Conservation (phyloP, 2,888 invertebrate genomes). For the Lysandra coridon region DNA sequence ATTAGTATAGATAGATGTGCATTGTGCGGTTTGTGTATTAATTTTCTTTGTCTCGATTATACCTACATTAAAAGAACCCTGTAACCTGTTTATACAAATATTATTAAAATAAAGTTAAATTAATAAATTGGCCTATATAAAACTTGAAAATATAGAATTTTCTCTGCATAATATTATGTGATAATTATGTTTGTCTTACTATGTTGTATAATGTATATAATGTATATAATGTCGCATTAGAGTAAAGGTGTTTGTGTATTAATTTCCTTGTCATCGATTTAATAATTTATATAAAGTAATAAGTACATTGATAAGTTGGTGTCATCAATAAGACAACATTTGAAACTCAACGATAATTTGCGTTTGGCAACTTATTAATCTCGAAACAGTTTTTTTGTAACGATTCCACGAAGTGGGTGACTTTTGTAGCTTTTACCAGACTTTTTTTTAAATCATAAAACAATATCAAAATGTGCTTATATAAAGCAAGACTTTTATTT, state of each 20-base stretch:
- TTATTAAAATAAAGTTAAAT: no score
- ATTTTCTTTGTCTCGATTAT: background rate
- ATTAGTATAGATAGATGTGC: no score
- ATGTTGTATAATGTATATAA: background rate
- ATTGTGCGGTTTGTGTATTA: background rate
- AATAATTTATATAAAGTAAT: background rate
- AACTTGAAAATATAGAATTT: background rate
- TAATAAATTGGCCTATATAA: no score
- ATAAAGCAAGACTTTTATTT: background rate
- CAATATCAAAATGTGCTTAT: background rate
- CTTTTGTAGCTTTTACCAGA: no score
- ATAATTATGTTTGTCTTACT: background rate
- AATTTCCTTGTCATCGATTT: background rate
- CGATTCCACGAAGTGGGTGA: background rate
- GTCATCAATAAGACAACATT: background rate
- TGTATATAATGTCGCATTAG: background rate
- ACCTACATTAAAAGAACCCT: background rate
- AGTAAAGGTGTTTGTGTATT: background rate
- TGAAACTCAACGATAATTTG: background rate
- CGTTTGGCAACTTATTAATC: background rate
- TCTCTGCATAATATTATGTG: background rate
- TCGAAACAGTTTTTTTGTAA: background rate
- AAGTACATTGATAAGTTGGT: background rate
- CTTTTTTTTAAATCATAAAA: background rate
- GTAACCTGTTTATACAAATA: no score